Percentiles rank a stretch among this genome's conserved stretches.
Evolutionary conservation across 2,888 invertebrate genomes (phyloP).

Genomic region (Drosophila nigritarsus): DNA sequence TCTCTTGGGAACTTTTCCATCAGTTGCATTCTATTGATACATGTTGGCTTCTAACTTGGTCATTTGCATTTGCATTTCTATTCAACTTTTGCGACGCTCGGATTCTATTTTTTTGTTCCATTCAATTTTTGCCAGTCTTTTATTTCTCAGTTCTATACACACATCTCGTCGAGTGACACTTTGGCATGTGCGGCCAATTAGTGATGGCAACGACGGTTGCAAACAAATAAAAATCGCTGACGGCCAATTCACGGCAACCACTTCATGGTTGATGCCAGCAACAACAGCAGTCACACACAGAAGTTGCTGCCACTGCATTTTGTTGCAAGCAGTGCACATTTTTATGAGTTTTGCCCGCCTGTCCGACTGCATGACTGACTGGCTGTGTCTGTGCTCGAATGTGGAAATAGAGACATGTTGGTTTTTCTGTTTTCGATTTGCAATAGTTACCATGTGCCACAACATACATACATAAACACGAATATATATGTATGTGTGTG

Average conservation of each 20-base stretch:
- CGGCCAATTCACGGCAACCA: slow-evolving; percentile 55
- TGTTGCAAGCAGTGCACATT: slow-evolving; percentile 76
- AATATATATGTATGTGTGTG: slow-evolving; percentile 4
- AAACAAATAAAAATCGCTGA: slow-evolving; percentile 70
- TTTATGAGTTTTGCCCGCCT: slow-evolving; percentile 71
- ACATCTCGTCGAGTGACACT: slow-evolving; percentile 55
- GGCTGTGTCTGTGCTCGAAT: slow-evolving; percentile 54
- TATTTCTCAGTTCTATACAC: background rate
- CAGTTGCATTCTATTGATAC: slow-evolving; percentile 10
- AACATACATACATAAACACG: slow-evolving; percentile 15
- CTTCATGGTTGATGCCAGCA: slow-evolving; percentile 25
- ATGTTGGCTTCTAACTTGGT: background rate
- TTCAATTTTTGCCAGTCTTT: background rate
- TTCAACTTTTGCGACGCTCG: slow-evolving; percentile 3
- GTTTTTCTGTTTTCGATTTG: slow-evolving; percentile 75
- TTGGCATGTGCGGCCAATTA: slow-evolving; percentile 80
- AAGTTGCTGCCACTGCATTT: slow-evolving; percentile 62
- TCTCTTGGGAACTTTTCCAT: slow-evolving; percentile 4
- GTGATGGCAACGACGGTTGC: slow-evolving; percentile 61
- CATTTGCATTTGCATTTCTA: slow-evolving; percentile 6
- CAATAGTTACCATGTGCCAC: slow-evolving; percentile 64
- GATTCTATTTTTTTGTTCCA: background rate
- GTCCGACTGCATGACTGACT: slow-evolving; percentile 42
- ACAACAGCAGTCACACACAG: slow-evolving; percentile 19
- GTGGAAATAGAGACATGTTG: slow-evolving; percentile 80